These are phyloP conservation scores for Drosophila pseudoobscura DNA, from an alignment of 1,140 invertebrate genomes.

Conservation along the genomic window DNA sequence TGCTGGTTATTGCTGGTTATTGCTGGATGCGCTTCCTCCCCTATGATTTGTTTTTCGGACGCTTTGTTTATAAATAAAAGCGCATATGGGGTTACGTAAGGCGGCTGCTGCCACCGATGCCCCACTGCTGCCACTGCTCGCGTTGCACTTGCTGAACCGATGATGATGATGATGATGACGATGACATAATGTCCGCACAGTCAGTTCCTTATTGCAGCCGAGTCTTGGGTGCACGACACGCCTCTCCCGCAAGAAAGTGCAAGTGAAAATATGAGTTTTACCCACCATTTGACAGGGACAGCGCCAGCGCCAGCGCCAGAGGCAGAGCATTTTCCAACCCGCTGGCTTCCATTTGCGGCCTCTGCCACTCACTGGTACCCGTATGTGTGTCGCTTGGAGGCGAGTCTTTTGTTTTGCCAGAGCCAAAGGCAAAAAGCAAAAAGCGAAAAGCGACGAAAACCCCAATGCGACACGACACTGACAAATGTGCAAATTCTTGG, in stretches of 20 bases:
- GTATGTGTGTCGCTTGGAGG: conserved; percentile 16
- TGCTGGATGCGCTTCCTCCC: conserved; percentile 26
- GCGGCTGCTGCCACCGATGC: conserved; percentile 55
- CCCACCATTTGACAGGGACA: no score
- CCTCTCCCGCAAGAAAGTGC: conserved; percentile 44
- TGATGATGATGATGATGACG: conserved; percentile 32
- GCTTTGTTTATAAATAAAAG: conserved; percentile 74
- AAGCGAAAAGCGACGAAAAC: conserved; percentile 12
- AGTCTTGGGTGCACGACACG: conserved; percentile 12
- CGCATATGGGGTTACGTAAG: conserved; percentile 66
- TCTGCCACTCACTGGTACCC: conserved; percentile 4
- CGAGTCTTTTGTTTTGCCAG: conserved; percentile 52
- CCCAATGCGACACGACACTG: conserved; percentile 74
- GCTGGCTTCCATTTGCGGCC: conserved; percentile 53
- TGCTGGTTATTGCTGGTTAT: neutral
- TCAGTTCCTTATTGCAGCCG: conserved; percentile 52
- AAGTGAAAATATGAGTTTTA: conserved; percentile 47
- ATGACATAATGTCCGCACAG: conserved; percentile 53
- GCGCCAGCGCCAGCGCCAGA: neutral
- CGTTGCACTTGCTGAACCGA: conserved; percentile 49
- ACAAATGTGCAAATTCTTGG: conserved; percentile 74
- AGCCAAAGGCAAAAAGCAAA: neutral
- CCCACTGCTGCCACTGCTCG: conserved; percentile 56
- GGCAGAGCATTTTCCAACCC: conserved; percentile 50
- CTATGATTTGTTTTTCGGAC: conserved; percentile 34